phyloP scores from a whole-genome alignment of 2,888 invertebrate genomes.

The Clanis bilineata region DNA sequence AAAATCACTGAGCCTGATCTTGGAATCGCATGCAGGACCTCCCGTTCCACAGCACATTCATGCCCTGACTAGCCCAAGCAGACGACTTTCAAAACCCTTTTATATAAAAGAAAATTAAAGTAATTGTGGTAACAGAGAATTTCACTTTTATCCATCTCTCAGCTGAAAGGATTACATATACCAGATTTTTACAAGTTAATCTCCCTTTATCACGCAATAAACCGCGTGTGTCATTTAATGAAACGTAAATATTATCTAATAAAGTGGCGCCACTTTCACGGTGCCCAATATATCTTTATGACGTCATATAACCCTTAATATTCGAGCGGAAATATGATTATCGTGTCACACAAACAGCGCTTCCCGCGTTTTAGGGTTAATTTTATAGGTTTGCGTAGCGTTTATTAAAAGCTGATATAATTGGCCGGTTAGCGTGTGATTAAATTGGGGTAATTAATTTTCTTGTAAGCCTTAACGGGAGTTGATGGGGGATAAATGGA shows the following conservation, averaged over 20 bases:
- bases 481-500: neutral
- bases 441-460: conserved; percentile 1
- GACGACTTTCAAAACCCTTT: no score
- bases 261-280: conserved; percentile 46
- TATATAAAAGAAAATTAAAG: no score
- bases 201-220: conserved; percentile 8
- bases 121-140: neutral
- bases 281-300: conserved; percentile 66
- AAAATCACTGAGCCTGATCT: no score
- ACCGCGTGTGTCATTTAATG: conserved; percentile 41
- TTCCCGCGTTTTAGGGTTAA: conserved; percentile 38
- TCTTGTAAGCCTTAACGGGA: neutral
- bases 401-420: conserved; percentile 61
- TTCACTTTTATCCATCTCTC: neutral
- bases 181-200: conserved; percentile 13
- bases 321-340: conserved; percentile 66
- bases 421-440: conserved; percentile 23
- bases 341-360: conserved; percentile 59
- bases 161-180: neutral
- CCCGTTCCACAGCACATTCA: no score
- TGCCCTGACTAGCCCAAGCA: no score
- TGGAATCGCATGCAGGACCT: no score
- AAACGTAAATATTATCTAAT: conserved; percentile 69
- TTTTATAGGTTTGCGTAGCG: conserved; percentile 56
- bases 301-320: conserved; percentile 64